Evolutionary conservation across 2,113 vertebrate genomes (phyloP), one percentile per base, ranked within the genome.

Genomic region (Harpagus bidentatus): DNA sequence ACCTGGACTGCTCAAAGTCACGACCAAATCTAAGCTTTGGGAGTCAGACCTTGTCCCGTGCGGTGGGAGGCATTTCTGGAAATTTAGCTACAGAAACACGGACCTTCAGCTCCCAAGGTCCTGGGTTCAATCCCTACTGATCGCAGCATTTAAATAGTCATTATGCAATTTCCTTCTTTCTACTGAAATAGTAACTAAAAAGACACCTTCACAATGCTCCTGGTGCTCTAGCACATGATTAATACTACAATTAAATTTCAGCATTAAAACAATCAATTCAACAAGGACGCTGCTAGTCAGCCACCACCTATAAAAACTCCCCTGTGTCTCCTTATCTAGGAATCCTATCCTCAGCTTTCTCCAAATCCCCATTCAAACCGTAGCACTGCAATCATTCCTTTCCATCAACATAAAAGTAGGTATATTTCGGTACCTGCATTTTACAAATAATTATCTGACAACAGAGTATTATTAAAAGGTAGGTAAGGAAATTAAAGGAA

Each of bases 171-270:
- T 55, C 56, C n/a, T 86, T 43, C 56, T 31, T 80, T 13, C 58
- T 32, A 11, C 61, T 63, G 58, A 67, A 86, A 83, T 16, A 52
- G 58, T 34, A 71, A 80, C 82, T 86, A 25, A 59, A 65, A 45
- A 65, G 66, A 63, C 76, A 55, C 36, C 85, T 81, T 48, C 77
- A 10, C 36, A 42, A 15, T 2, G 32, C 38, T 78, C 22, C 79
- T 69, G 66, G 31, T 95, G 78, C 40, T 93, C 66, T 13, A 69
- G 79, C 14, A 67, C 13, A 2, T 67, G 80, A 90, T 92, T 78
- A 93, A 95, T 71, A 42, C 31, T 50, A 93, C 76, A 86, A 91
- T 95, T 89, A 56, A 16, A 69, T 52, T 52, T 70, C 80, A 82
- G 72, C 77, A 72, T 92, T 82, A 63, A 84, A 91, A 79, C 48